Evolutionary conservation across 2,888 invertebrate genomes (phyloP).

Genomic region (Heliconius aoede): DNA sequence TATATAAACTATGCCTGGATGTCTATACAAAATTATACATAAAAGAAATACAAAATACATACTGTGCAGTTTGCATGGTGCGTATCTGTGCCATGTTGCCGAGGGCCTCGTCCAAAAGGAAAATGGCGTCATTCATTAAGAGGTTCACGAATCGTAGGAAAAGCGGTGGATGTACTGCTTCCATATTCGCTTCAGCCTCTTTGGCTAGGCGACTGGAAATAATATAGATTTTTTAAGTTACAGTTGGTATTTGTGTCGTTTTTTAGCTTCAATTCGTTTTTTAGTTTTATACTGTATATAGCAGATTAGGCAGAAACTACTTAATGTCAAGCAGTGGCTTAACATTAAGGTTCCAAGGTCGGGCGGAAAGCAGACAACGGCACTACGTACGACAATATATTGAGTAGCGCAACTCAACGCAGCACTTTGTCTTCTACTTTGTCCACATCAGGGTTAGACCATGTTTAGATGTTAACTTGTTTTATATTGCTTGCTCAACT

Average conservation of each 20-base stretch:
- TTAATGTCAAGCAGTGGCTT: too few species aligned
- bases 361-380: too few species aligned
- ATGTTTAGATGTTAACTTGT: too few species aligned
- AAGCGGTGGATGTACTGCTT: slow-evolving; percentile 94
- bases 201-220: slow-evolving; percentile 86
- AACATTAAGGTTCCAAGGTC: too few species aligned
- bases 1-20: too few species aligned
- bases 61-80: slow-evolving; percentile 91
- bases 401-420: background rate
- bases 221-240: background rate
- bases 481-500: too few species aligned
- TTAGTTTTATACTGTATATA: background rate
- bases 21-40: background rate
- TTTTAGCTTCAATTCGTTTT: too few species aligned
- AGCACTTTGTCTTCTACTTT: background rate
- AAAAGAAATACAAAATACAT: slow-evolving; percentile 51
- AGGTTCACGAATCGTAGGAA: slow-evolving; percentile 98
- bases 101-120: slow-evolving; percentile 95
- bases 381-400: too few species aligned
- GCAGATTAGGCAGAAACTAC: background rate
- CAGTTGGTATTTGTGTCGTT: too few species aligned
- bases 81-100: slow-evolving; percentile 94
- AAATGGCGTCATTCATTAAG: slow-evolving; percentile 98
- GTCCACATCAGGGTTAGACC: too few species aligned
- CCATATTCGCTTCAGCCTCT: slow-evolving; percentile 94